phyloP scores from a whole-genome alignment of 2,888 invertebrate species.

The Cryptus viduatorius region DNA sequence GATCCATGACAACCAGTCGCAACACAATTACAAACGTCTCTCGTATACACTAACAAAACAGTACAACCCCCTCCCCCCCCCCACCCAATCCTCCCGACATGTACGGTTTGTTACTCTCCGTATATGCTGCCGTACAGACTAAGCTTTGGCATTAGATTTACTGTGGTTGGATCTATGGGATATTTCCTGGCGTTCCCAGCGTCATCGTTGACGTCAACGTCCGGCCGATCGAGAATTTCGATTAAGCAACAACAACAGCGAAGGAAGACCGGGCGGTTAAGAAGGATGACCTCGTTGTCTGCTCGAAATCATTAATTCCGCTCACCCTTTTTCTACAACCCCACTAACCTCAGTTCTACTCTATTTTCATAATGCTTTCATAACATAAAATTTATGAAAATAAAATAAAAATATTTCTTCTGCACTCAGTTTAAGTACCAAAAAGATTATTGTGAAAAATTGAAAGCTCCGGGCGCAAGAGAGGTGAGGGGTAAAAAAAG shows the following conservation, averaged over 20 bases:
- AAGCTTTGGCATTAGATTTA: constrained; percentile 31
- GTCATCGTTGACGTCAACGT: constrained; percentile 36
- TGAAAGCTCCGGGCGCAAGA: constrained; percentile 19
- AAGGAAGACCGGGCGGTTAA: not conserved
- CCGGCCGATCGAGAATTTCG: constrained; percentile 19
- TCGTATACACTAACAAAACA: constrained; percentile 8
- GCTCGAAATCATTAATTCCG: not conserved
- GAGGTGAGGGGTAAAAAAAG: not conserved
- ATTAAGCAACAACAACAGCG: constrained; percentile 25
- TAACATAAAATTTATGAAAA: too few species aligned
- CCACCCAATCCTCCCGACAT: too few species aligned
- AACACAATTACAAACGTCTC: constrained; percentile 65
- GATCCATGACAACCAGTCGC: constrained; percentile 73
- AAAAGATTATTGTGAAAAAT: constrained; percentile 17
- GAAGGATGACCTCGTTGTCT: constrained; percentile 11
- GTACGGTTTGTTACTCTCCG: constrained; percentile 1
- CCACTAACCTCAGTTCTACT: too few species aligned
- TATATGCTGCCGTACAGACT: not conserved
- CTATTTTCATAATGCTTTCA: too few species aligned
- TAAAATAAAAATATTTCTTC: constrained; percentile 23
- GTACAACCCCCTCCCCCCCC: not conserved
- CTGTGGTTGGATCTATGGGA: constrained; percentile 2
- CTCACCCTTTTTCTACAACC: not conserved
- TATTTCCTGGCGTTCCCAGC: not conserved
- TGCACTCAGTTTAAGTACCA: constrained; percentile 2